Conservation (phyloP, 1,140 invertebrate genomes). For the Marisa cornuarietis region DNA sequence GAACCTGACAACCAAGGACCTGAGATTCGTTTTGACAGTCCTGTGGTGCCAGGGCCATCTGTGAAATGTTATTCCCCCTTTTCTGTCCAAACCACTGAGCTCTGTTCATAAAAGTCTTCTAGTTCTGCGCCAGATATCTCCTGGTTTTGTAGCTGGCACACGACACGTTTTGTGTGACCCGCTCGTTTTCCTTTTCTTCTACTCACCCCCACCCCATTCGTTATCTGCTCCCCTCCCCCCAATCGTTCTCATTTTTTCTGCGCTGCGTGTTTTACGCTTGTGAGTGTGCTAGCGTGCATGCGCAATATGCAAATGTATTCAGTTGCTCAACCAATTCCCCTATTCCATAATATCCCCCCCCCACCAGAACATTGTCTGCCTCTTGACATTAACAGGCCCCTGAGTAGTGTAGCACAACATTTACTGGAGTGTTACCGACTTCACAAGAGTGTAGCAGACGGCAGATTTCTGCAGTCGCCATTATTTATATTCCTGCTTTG, state of each 20-base stretch:
- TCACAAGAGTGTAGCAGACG: too few relatives aligned
- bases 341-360: too few relatives aligned
- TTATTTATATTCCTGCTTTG: too few relatives aligned
- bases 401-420: not conserved
- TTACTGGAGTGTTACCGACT: too few relatives aligned
- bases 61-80: not conserved
- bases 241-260: not conserved
- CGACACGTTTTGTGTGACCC: not conserved
- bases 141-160: not conserved
- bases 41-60: not conserved
- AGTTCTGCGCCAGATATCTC: not conserved
- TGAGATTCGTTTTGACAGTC: not conserved
- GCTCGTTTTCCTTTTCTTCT: not conserved
- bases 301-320: too few relatives aligned
- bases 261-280: not conserved
- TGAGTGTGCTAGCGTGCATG: constrained; percentile 4
- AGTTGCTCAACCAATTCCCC: too few relatives aligned
- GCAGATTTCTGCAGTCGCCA: too few relatives aligned
- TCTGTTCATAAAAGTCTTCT: not conserved
- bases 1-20: not conserved
- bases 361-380: not conserved
- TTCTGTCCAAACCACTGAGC: not conserved
- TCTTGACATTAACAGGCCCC: not conserved
- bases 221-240: not conserved
- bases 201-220: not conserved